These are phyloP conservation scores for Ophioderma brevispina DNA, from an alignment of 35 echinoderm and acorn worm species.

Conservation along the genomic window DNA sequence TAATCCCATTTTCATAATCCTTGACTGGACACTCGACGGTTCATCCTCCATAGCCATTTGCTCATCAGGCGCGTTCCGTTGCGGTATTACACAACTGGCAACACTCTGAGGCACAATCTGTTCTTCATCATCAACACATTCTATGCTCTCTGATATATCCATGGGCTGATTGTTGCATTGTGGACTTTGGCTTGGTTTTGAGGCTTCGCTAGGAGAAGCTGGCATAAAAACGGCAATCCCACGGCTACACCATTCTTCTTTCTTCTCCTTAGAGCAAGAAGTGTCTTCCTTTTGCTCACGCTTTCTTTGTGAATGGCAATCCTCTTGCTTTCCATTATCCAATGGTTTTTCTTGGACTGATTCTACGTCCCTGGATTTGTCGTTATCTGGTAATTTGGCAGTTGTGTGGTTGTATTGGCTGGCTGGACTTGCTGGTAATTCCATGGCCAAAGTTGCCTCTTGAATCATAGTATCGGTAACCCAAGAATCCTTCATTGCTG, in stretches of 20 bases:
- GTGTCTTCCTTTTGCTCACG: no score
- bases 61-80: not conserved
- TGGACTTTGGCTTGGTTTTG: no score
- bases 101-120: not conserved
- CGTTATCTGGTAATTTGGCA: not conserved
- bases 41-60: not conserved
- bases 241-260: no score
- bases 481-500: conserved; percentile 1
- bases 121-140: not conserved
- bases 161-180: not conserved
- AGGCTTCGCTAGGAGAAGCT: no score
- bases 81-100: not conserved
- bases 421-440: not conserved
- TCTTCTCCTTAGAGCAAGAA: no score
- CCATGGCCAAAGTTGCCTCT: not conserved
- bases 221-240: no score
- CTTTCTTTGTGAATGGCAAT: no score
- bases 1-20: not conserved
- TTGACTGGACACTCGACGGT: not conserved
- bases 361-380: no score
- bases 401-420: not conserved
- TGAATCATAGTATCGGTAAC: not conserved
- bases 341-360: no score
- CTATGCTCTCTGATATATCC: not conserved
- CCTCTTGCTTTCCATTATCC: no score